Evolutionary conservation across 2,113 vertebrate species (phyloP).

Genomic region (Sialia sialis): DNA sequence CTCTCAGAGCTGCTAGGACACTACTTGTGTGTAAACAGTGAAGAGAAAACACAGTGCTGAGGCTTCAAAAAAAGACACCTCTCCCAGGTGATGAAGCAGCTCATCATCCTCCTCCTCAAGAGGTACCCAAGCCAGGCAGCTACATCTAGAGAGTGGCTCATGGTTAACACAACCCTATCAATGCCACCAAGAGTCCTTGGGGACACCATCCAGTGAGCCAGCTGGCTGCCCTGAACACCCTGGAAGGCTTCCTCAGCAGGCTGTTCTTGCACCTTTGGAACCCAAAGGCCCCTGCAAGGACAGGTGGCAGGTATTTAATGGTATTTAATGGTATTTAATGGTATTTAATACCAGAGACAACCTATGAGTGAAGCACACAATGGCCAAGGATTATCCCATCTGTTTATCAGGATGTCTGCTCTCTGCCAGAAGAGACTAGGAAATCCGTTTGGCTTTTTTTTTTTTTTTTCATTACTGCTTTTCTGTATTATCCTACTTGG

Average conservation of each 20-base stretch:
- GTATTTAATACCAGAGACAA: not conserved
- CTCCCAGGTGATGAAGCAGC: not conserved
- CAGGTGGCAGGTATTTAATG: not conserved
- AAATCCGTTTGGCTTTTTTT: not conserved
- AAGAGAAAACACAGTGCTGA: not conserved
- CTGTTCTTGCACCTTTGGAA: not conserved
- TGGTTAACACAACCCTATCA: not conserved
- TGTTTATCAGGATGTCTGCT: not conserved
- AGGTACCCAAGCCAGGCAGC: not conserved
- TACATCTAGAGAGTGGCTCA: not conserved
- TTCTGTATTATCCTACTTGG: not conserved
- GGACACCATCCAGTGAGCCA: not conserved
- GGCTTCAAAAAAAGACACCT: not conserved
- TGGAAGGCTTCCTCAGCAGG: not conserved
- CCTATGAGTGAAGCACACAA: not conserved
- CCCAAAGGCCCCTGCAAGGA: not conserved
- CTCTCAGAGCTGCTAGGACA: not conserved
- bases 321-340: too few species aligned
- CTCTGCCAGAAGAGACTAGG: not conserved
- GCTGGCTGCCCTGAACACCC: not conserved
- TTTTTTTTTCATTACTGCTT: not conserved
- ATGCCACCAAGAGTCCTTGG: not conserved
- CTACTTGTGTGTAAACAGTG: not conserved
- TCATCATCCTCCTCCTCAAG: not conserved
- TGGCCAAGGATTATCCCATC: not conserved